Conservation (phyloP, 2,797 vertebrate genomes). For the Myotis myotis region DNA sequence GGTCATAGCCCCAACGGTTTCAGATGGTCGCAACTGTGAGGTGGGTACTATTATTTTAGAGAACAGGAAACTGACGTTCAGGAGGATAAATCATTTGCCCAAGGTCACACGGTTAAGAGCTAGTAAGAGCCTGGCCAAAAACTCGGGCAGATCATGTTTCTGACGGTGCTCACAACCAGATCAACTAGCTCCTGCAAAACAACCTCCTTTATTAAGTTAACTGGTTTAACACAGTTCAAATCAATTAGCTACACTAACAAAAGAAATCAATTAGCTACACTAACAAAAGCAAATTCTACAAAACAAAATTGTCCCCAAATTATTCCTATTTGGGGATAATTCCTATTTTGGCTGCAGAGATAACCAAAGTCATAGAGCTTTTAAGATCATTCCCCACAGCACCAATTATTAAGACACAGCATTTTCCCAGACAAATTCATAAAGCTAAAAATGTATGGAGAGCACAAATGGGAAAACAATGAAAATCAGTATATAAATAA, state of each 20-base stretch:
- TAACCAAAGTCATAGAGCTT: background rate
- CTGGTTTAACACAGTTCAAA: constrained; percentile 4
- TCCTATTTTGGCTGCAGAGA: background rate
- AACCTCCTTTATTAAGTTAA: background rate
- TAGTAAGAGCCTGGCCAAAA: background rate
- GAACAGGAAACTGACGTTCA: background rate
- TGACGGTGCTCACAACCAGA: background rate
- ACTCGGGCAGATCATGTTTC: background rate
- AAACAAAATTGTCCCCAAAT: background rate
- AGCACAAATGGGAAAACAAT: background rate
- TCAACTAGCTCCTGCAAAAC: background rate
- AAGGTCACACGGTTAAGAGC: background rate
- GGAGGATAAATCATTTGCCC: background rate
- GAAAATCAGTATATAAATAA: background rate
- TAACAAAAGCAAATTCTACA: background rate
- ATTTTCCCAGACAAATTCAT: background rate
- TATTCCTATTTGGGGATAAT: background rate
- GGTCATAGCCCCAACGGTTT: background rate
- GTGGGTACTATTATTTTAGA: background rate
- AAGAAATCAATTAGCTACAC: background rate
- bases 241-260: background rate
- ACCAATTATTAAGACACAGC: background rate
- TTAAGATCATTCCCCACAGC: background rate
- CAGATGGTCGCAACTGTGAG: background rate
- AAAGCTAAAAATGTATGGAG: background rate